A percentile compares a stretch with the other conserved stretches of the same genome.
phyloP scores from a whole-genome alignment of 64 coral and sea anemone genomes.

The Montipora capricornis region DNA sequence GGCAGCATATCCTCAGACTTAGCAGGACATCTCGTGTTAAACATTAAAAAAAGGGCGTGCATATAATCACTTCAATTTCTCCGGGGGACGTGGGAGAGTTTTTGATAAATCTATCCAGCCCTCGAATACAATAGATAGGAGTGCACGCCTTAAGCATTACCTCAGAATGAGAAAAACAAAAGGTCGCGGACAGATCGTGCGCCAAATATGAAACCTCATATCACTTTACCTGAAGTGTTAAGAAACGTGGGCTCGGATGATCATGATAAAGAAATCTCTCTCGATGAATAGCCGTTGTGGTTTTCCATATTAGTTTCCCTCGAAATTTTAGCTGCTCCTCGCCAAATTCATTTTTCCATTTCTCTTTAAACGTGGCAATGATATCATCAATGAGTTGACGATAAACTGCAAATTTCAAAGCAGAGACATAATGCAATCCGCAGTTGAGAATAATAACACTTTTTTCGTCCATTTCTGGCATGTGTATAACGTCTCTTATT shows the following conservation, averaged over 20 bases:
- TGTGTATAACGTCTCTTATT: constrained; percentile 78
- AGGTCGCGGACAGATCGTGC: too few relatives aligned
- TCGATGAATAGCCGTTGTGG: constrained; percentile 81
- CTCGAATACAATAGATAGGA: too few relatives aligned
- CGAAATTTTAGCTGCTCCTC: constrained; percentile 26
- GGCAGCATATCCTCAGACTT: too few relatives aligned
- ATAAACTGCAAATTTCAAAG: constrained; percentile 76
- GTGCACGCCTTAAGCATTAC: too few relatives aligned
- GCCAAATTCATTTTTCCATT: background rate
- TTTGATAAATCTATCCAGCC: too few relatives aligned
- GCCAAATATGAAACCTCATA: background rate
- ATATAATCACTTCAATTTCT: too few relatives aligned
- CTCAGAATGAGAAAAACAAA: too few relatives aligned
- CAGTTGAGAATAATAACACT: constrained; percentile 79
- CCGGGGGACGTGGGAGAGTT: too few relatives aligned
- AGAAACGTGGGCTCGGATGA: constrained; percentile 74
- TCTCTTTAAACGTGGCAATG: constrained; percentile 52
- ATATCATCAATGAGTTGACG: constrained; percentile 69
- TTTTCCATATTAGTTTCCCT: constrained; percentile 83
- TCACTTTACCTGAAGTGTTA: constrained; percentile 81
- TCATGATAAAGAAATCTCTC: constrained; percentile 75
- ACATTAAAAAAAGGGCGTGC: too few relatives aligned
- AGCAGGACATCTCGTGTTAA: too few relatives aligned
- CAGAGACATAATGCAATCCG: constrained; percentile 75
- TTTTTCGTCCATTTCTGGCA: constrained; percentile 79